Conservation (phyloP, 92 coral and sea anemone species). For the Porites cylindrica region DNA sequence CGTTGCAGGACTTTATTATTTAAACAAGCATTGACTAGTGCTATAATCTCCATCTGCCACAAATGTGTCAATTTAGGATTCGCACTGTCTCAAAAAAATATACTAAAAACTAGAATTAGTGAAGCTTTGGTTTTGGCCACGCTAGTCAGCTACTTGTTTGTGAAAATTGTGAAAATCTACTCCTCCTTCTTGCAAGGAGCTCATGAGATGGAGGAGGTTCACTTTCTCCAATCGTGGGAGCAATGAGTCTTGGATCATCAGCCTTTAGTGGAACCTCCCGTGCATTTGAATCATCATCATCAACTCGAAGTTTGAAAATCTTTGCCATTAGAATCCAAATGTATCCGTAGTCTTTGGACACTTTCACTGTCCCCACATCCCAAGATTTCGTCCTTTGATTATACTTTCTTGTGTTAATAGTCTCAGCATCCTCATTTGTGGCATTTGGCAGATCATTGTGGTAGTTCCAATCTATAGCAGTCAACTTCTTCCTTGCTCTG, state of each 20-base stretch:
- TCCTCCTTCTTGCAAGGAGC: neutral
- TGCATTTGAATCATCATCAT: constrained; percentile 32
- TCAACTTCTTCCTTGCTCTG: constrained; percentile 56
- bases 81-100: neutral
- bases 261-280: constrained; percentile 17
- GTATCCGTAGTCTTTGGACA: constrained; percentile 53
- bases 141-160: constrained; percentile 7
- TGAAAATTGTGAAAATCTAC: constrained; percentile 15
- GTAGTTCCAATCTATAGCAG: constrained; percentile 64
- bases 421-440: constrained; percentile 35
- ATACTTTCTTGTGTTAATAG: constrained; percentile 41
- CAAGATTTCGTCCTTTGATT: constrained; percentile 58
- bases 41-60: neutral
- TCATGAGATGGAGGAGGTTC: too few species aligned
- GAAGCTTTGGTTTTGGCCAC: neutral
- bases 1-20: neutral
- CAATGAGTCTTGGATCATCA: constrained; percentile 20
- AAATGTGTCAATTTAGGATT: neutral
- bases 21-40: neutral
- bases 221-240: constrained; percentile 32
- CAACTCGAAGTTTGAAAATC: constrained; percentile 32
- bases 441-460: constrained; percentile 46
- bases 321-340: constrained; percentile 43
- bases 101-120: neutral
- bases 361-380: constrained; percentile 53